Percentiles rank a stretch among this genome's conserved stretches.
phyloP scores from a whole-genome alignment of 2,797 vertebrate species.

The Diceros bicornis region DNA sequence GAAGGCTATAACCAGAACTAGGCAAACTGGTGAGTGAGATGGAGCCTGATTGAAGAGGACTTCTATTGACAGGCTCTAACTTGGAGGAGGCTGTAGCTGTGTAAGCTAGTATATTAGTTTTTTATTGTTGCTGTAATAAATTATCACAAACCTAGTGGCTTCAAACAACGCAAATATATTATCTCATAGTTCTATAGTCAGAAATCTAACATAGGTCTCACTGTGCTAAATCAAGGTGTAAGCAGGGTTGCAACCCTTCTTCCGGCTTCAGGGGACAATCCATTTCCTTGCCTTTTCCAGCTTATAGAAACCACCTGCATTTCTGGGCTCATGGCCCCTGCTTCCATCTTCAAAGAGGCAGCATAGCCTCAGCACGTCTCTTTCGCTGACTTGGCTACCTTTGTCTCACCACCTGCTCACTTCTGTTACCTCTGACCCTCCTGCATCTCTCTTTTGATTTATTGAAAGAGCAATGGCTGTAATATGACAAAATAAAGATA shows the following conservation, averaged over 20 bases:
- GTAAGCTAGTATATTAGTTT: background rate
- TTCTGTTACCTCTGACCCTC: background rate
- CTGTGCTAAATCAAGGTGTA: background rate
- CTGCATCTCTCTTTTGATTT: background rate
- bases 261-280: background rate
- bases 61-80: background rate
- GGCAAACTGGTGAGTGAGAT: background rate
- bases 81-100: background rate
- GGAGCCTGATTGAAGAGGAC: background rate
- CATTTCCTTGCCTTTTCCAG: background rate
- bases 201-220: background rate
- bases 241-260: background rate
- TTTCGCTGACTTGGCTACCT: background rate
- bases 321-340: background rate
- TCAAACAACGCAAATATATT: conserved; percentile 10
- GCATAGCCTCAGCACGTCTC: background rate
- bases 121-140: background rate
- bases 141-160: background rate
- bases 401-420: background rate
- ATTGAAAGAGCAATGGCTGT: background rate
- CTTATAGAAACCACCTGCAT: background rate
- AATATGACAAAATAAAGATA: background rate
- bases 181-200: background rate
- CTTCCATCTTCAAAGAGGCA: background rate
- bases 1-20: background rate